Evolutionary conservation across 2,113 vertebrate genomes (phyloP).

Genomic region (Triplophysa dalaica): DNA sequence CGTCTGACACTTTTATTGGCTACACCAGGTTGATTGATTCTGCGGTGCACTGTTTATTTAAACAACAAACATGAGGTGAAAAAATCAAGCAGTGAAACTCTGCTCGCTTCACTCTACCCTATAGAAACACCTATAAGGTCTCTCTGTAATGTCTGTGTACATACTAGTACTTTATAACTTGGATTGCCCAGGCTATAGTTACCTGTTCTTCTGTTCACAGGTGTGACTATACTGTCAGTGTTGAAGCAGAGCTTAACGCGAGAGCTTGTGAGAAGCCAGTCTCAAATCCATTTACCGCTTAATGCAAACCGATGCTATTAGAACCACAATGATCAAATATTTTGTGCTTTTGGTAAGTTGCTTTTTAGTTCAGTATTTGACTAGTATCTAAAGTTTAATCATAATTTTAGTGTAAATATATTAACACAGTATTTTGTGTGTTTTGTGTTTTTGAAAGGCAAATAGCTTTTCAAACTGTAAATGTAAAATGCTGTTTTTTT

Average conservation of each 20-base stretch:
- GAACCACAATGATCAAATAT: neutral
- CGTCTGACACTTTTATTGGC: neutral
- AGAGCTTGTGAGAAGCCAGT: neutral
- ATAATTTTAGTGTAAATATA: neutral
- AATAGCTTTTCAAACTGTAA: no score
- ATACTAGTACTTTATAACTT: neutral
- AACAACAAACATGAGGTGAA: neutral
- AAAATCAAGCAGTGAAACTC: neutral
- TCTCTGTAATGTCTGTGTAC: constrained; percentile 8
- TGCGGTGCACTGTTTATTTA: no score
- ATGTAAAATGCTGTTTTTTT: no score
- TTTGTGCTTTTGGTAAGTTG: constrained; percentile 16
- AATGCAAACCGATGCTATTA: neutral
- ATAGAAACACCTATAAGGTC: neutral
- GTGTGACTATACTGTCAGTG: neutral
- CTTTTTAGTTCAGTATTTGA: neutral
- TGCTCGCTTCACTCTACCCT: neutral
- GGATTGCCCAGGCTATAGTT: neutral
- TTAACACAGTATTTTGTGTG: neutral
- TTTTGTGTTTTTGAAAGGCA: neutral
- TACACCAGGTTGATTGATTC: neutral
- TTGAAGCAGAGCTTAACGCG: neutral
- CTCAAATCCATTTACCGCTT: neutral
- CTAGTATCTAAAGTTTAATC: neutral
- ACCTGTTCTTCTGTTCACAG: neutral